Conservation (phyloP, 2,113 vertebrate genomes). For the Tragelaphus strepsiceros region DNA sequence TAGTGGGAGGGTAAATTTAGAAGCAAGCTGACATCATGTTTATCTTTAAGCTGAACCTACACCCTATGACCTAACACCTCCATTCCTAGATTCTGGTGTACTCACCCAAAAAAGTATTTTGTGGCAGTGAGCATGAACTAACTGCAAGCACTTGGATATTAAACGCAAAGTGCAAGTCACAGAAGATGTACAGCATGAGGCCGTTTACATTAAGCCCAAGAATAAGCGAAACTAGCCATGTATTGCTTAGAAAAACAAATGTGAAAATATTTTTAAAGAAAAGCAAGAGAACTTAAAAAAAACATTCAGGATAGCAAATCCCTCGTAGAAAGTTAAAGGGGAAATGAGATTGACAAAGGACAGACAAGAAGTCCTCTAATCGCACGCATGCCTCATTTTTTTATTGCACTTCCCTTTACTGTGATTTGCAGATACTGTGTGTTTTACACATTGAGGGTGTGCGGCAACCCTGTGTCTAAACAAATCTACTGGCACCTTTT, state of each 20-base stretch:
- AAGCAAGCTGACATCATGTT: not conserved
- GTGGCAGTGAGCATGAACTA: not conserved
- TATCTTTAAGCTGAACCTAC: not conserved
- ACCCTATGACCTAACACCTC: not conserved
- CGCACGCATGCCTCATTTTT: not conserved
- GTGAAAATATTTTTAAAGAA: not conserved
- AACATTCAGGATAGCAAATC: not conserved
- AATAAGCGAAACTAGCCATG: not conserved
- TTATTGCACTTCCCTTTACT: not conserved
- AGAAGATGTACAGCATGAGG: not conserved
- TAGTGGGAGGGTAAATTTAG: not conserved
- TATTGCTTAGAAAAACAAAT: not conserved
- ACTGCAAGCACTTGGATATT: not conserved
- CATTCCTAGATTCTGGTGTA: not conserved
- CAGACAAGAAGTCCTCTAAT: not conserved
- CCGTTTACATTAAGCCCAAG: conserved; percentile 6
- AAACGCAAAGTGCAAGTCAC: not conserved
- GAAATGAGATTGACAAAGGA: not conserved
- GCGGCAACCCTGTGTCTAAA: not conserved
- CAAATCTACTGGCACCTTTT: not conserved
- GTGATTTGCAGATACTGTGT: not conserved
- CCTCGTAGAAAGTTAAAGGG: not conserved
- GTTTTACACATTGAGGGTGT: not conserved
- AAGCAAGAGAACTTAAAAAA: not conserved
- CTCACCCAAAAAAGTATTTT: not conserved